phyloP scores from a whole-genome alignment of 1,140 invertebrate species.

The Drosophila pachea region DNA sequence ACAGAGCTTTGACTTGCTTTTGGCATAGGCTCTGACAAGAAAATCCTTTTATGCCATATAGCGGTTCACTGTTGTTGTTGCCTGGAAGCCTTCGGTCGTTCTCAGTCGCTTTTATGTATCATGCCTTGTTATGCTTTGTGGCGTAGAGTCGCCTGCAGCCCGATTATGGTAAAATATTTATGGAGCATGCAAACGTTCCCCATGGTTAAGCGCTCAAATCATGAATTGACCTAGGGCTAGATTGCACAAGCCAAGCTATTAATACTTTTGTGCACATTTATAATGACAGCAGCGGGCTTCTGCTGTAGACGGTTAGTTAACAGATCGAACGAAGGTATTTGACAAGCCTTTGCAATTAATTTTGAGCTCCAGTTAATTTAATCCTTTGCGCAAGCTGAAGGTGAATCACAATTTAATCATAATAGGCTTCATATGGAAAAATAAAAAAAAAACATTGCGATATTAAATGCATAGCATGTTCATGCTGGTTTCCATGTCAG shows the following conservation, averaged over 20 bases:
- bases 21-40: constrained; percentile 57
- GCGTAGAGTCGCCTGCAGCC: constrained; percentile 20
- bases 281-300: too few relatives aligned
- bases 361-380: background rate
- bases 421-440: constrained; percentile 14
- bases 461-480: constrained; percentile 7
- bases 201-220: background rate
- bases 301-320: too few relatives aligned
- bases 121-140: constrained; percentile 41
- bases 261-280: too few relatives aligned
- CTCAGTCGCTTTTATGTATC: constrained; percentile 19
- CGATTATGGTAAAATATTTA: constrained; percentile 66
- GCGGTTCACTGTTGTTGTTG: constrained; percentile 52
- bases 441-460: constrained; percentile 1
- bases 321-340: too few relatives aligned
- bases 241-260: too few relatives aligned
- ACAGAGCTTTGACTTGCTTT: constrained; percentile 50
- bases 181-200: constrained; percentile 15
- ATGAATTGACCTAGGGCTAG: too few relatives aligned
- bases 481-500: constrained; percentile 19
- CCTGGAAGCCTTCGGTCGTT: constrained; percentile 18
- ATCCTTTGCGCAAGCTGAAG: constrained; percentile 4
- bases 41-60: constrained; percentile 72
- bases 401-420: constrained; percentile 14
- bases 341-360: background rate